A percentile compares a stretch with the other conserved stretches of the same genome.
These are phyloP conservation scores for Microplitis manilae DNA, from an alignment of 2,888 invertebrate species.

Conservation along the genomic window DNA sequence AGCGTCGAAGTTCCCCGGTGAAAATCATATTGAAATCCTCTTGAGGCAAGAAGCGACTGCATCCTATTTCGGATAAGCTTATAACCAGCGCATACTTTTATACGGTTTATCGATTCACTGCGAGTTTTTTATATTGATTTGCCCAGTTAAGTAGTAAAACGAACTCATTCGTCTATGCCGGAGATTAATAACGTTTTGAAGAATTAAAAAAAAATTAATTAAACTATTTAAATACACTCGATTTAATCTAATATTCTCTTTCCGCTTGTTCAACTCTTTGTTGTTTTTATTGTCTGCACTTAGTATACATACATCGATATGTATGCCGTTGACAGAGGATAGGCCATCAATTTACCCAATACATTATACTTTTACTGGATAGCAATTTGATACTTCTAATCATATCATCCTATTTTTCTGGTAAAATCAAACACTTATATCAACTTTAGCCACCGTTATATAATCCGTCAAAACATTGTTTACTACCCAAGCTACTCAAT, in stretches of 20 bases:
- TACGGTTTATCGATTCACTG: background rate
- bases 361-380: background rate
- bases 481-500: too few species aligned
- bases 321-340: background rate
- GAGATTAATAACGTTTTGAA: constrained; percentile 6
- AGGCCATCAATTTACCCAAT: background rate
- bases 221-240: constrained; percentile 4
- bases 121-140: background rate
- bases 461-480: too few species aligned
- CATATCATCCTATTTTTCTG: background rate
- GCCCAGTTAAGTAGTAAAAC: background rate
- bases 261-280: background rate
- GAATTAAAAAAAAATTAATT: constrained; percentile 37
- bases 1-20: constrained; percentile 66
- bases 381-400: constrained; percentile 12
- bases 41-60: background rate
- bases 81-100: background rate
- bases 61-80: constrained; percentile 15
- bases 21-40: constrained; percentile 62
- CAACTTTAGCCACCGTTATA: background rate
- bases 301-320: background rate
- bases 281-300: background rate
- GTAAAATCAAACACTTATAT: background rate
- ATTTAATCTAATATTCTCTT: constrained; percentile 10
- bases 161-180: constrained; percentile 11